These are phyloP conservation scores for Athalia rosae DNA, from an alignment of 2,888 invertebrate genomes.

Conservation along the genomic window DNA sequence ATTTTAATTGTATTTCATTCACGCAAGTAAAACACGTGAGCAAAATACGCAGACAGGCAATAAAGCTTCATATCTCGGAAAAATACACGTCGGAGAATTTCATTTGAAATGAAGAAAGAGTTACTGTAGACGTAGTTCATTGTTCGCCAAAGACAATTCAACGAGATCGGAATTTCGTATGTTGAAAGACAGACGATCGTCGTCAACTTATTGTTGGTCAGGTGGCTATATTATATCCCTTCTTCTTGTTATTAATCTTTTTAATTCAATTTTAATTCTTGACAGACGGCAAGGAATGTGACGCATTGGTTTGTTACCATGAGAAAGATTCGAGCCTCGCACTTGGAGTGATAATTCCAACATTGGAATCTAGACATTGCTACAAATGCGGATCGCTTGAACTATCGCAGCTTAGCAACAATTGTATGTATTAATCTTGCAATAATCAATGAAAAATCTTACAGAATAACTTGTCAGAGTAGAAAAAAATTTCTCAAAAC, in stretches of 20 bases:
- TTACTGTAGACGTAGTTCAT: too few species aligned
- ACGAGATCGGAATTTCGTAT: too few species aligned
- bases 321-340: constrained; percentile 79
- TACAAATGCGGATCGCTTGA: constrained; percentile 79
- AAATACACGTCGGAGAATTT: too few species aligned
- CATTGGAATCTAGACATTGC: constrained; percentile 79
- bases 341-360: constrained; percentile 79
- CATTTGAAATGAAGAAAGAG: too few species aligned
- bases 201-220: too few species aligned
- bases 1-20: neutral
- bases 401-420: constrained; percentile 75
- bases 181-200: too few species aligned
- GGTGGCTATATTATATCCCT: neutral
- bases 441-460: too few species aligned
- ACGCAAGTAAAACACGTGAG: neutral
- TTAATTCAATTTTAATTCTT: constrained; percentile 46
- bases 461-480: too few species aligned
- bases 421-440: constrained; percentile 73
- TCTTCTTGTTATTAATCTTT: neutral
- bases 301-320: constrained; percentile 80
- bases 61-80: too few species aligned
- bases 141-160: too few species aligned
- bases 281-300: constrained; percentile 78
- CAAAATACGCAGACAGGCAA: neutral
- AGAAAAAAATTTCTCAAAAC: too few species aligned